A percentile compares a stretch with the other conserved stretches of the same genome.
phyloP scores from a whole-genome alignment of 2,888 invertebrate species.

The Mantis religiosa region DNA sequence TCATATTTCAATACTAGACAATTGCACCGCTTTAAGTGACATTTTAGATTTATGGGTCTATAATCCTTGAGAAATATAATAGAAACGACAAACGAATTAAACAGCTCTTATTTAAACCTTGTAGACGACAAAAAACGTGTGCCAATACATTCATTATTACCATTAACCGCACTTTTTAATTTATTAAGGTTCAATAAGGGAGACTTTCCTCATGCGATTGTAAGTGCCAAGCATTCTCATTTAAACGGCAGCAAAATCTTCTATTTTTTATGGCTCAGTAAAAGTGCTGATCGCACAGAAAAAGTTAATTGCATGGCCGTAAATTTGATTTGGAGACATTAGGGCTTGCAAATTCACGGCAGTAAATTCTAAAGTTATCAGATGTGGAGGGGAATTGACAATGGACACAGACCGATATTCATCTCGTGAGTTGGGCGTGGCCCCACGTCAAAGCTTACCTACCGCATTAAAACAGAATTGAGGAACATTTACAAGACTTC shows the following conservation, averaged over 20 bases:
- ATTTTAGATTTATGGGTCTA: no score
- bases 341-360: background rate
- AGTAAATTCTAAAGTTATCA: background rate
- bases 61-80: no score
- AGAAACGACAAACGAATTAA: no score
- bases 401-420: background rate
- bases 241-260: background rate
- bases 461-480: no score
- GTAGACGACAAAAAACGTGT: no score
- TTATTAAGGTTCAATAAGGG: background rate
- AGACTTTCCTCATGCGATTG: background rate
- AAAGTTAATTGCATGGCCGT: background rate
- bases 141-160: background rate
- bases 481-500: no score
- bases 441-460: no score
- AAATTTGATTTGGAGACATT: background rate
- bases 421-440: background rate
- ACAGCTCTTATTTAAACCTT: no score
- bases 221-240: background rate
- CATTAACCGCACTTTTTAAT: background rate
- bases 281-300: background rate
- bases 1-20: no score
- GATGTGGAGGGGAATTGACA: background rate
- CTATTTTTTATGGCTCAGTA: background rate
- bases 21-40: no score